Evolutionary conservation across 2,888 invertebrate genomes (phyloP).

Genomic region (Volucella inflata): DNA sequence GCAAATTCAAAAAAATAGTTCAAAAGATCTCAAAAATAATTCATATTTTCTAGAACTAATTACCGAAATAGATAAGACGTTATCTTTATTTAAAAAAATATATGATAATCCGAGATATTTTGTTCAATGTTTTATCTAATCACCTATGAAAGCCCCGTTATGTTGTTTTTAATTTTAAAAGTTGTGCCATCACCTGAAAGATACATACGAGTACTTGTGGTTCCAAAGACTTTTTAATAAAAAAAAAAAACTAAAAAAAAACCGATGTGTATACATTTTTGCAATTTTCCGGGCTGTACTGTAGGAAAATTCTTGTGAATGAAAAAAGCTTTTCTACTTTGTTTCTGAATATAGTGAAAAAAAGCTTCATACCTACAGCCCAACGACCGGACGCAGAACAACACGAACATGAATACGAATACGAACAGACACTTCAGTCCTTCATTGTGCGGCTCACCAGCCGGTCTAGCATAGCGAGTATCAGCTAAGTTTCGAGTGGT

Average conservation of each 20-base stretch:
- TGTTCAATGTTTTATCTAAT: constrained; percentile 36
- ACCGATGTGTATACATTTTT: neutral
- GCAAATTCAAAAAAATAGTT: constrained; percentile 1
- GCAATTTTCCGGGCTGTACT: constrained; percentile 51
- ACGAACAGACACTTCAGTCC: constrained; percentile 62
- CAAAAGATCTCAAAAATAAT: no score
- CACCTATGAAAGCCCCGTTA: constrained; percentile 11
- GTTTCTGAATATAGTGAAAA: constrained; percentile 43
- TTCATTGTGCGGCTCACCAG: constrained; percentile 73
- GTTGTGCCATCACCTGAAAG: no score
- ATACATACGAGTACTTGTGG: no score
- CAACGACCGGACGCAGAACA: constrained; percentile 4
- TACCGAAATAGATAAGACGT: constrained; percentile 25
- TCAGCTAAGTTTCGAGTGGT: constrained; percentile 26
- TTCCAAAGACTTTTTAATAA: neutral
- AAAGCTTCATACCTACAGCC: constrained; percentile 62
- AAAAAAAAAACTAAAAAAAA: neutral
- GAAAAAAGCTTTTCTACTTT: constrained; percentile 71
- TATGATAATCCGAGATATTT: constrained; percentile 20
- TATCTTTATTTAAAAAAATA: neutral
- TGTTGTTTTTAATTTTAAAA: no score
- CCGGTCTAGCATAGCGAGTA: constrained; percentile 55
- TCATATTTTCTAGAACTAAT: constrained; percentile 35
- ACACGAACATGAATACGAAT: no score
- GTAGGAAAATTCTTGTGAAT: constrained; percentile 60